Evolutionary conservation across 2,113 vertebrate species (phyloP), one percentile per base, ranked within the genome.

Genomic region (Microtus richardsoni): DNA sequence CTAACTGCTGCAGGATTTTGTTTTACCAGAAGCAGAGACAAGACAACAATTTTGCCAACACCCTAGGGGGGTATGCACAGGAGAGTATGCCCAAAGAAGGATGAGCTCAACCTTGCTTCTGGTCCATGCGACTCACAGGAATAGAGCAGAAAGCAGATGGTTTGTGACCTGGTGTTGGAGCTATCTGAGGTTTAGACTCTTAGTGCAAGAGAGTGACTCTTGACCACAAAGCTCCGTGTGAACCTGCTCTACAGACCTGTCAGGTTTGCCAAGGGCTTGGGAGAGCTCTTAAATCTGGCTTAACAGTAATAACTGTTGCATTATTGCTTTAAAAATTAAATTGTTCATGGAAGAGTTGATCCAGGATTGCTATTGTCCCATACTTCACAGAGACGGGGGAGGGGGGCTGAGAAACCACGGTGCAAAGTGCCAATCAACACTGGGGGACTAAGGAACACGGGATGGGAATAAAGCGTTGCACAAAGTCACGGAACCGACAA

Each of bases 1-100:
- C 96, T 86, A 87, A 95, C 96, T 96, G 95, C 89, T 0, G 74
- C 98, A 98, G 97, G 98, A 98, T 99, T 98, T 44, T 99, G 99
- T 93, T 97, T 95, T 96, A 95, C 96, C 93, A 98, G 95, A 97
- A 95, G 88, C 89, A 79, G 84, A 89, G 96, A 58, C 85, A 77
- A 95, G 96, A 91, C 21, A 94, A 98, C 93, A 95, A 92, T 91
- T 85, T 89, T 79, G 70, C 92, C 41, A 92, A 95, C 0, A 17
- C 73, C 94, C 68, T 60, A 94, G 92, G 87, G 91, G 89, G 30
- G 89, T 89, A 58, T 19, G 88, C 89, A 89, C 77, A 85, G 87
- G 93, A 79, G 95, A 79, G 82, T 74, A n/a, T 78, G 95, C 97
- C 96, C 70, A 60, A 96, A 33, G 11, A 88, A 93, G 92, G 92